Base-by-base conservation (phyloP, 2,888 invertebrate genomes). In the Operophtera brumata region DNA sequence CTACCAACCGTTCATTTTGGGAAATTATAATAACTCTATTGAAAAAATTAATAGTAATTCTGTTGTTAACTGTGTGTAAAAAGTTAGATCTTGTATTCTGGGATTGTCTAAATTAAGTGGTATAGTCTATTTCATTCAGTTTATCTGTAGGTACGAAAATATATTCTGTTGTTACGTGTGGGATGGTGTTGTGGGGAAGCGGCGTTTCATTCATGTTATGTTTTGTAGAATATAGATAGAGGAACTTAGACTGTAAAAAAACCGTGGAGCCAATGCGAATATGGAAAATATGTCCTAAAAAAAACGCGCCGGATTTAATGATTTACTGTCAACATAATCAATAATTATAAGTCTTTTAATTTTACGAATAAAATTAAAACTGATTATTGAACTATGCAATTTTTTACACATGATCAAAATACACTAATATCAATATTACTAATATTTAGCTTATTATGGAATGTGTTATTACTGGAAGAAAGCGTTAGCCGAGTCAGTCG, bases 61-160 rank as follows among this genome's bases (percentile, higher is more conserved):
- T 55, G 50, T 39, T 52, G 40, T 48, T 75, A 77, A 73, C 57
- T 75, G 71, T 76, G 78, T 87, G 89, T 89, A 90, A 90, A 89
- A 90, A 89, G 89, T 89, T 81, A 67, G 89, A 90, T 90, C 90
- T 90, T 90, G 90, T 90, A 89, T 87, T 90, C 90, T 90, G 90
- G 90, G 81, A 84, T 89, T 86, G 88, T 83, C 78, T 82, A 82
- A 88, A 89, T 85, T 73, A 88, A 88, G 84, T 85, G 84, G 49
- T 57, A 54, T 88, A 84, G 70, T 84, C 83, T 86, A 87, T 86
- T 81, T 81, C 80, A 79, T 81, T 81, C 80, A 79, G 84, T 78
- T 76, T 84, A 74, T 80, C 76, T 82, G 83, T 75, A 67, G 78
- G 85, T 88, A 89, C 71, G 86, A 88, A 90, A 89, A 89, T 88